These are phyloP conservation scores for Theocolax elegans DNA, from an alignment of 1,140 invertebrate genomes.

Conservation along the genomic window DNA sequence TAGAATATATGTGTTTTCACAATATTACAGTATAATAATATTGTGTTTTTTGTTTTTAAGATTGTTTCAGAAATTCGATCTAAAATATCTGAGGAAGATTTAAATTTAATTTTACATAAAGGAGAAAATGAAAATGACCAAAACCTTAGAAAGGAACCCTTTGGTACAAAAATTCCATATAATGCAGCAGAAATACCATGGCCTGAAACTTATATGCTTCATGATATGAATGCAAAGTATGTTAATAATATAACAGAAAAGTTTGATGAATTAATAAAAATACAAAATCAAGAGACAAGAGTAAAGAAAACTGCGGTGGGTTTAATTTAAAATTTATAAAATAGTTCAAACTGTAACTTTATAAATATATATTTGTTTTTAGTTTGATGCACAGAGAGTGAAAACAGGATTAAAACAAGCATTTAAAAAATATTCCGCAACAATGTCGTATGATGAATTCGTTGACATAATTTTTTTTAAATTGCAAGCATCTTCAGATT, in stretches of 20 bases:
- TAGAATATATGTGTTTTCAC: too few relatives aligned
- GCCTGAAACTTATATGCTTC: slow-evolving; percentile 54
- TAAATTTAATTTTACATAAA: slow-evolving; percentile 46
- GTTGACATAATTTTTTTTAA: slow-evolving; percentile 71
- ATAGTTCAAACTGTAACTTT: too few relatives aligned
- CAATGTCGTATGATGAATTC: slow-evolving; percentile 72
- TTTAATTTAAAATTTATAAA: too few relatives aligned
- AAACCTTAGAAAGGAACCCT: slow-evolving; percentile 34
- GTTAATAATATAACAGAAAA: slow-evolving; percentile 38
- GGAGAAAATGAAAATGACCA: slow-evolving; percentile 3
- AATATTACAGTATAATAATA: slow-evolving; percentile 5
- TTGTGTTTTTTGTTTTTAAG: slow-evolving; percentile 41
- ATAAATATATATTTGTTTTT: slow-evolving; percentile 54
- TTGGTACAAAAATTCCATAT: slow-evolving; percentile 55
- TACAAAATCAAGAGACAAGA: slow-evolving; percentile 43
- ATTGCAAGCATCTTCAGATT: slow-evolving; percentile 75
- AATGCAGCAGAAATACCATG: slow-evolving; percentile 47
- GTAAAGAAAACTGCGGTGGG: slow-evolving; percentile 61
- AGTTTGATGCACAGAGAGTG: slow-evolving; percentile 72
- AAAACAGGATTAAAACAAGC: slow-evolving; percentile 70
- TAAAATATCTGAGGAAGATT: slow-evolving; percentile 49
- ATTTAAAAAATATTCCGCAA: slow-evolving; percentile 60
- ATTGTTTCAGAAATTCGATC: slow-evolving; percentile 58
- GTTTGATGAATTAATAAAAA: slow-evolving; percentile 53
- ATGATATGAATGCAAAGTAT: slow-evolving; percentile 49